A percentile compares a stretch with the other conserved stretches of the same genome.
Evolutionary conservation across 2,888 invertebrate species (phyloP).

Genomic region (Drosophila quinaria): DNA sequence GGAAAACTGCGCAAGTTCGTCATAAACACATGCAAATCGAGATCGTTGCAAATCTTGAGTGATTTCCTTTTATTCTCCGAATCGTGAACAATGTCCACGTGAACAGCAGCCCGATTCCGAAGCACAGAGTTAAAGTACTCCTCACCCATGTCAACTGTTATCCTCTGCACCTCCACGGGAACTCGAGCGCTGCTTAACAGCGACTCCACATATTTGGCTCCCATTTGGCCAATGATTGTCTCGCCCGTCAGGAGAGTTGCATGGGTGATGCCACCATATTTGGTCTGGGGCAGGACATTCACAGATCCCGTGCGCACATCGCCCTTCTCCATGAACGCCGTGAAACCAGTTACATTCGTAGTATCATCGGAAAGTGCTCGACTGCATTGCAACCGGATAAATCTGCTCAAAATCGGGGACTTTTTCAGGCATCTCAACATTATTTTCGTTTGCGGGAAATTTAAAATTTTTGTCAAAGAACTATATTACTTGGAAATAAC

Average conservation of each 20-base stretch:
- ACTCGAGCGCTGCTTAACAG: conserved; percentile 69
- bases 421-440: conserved; percentile 20
- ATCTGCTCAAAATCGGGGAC: neutral
- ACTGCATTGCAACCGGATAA: neutral
- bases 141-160: conserved; percentile 42
- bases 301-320: conserved; percentile 29
- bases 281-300: conserved; percentile 58
- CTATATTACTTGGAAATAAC: conserved; percentile 9
- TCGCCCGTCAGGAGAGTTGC: conserved; percentile 71
- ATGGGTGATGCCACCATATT: conserved; percentile 73
- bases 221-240: conserved; percentile 66
- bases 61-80: conserved; percentile 57
- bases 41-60: conserved; percentile 63
- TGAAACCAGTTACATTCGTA: conserved; percentile 25
- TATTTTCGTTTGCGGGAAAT: conserved; percentile 1
- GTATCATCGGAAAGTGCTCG: neutral
- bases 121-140: conserved; percentile 74
- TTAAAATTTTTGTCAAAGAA: conserved; percentile 23
- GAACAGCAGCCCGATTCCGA: conserved; percentile 73
- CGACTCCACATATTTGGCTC: conserved; percentile 63
- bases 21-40: conserved; percentile 70
- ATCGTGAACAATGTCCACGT: conserved; percentile 67
- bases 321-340: conserved; percentile 50
- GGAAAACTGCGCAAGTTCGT: conserved; percentile 66
- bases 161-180: conserved; percentile 71